phyloP scores from a whole-genome alignment of 2,888 invertebrate genomes.

The Tethea ocularis region DNA sequence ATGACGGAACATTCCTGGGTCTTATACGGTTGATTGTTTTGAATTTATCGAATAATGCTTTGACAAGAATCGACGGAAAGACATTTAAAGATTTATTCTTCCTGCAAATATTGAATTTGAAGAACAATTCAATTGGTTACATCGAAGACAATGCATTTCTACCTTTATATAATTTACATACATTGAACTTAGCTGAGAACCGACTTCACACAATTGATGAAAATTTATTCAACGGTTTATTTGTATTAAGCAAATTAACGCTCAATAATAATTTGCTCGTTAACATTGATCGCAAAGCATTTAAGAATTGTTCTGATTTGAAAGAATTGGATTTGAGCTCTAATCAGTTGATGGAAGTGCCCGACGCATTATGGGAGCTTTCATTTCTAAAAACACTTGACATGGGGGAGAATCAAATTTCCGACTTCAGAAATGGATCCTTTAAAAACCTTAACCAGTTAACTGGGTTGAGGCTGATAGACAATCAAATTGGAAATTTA shows the following conservation, averaged over 20 bases:
- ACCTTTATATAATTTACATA: constrained; percentile 94
- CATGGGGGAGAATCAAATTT: constrained; percentile 95
- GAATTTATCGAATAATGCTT: constrained; percentile 93
- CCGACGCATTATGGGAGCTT: constrained; percentile 91
- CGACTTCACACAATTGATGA: constrained; percentile 91
- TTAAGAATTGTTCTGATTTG: constrained; percentile 93
- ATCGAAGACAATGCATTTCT: constrained; percentile 94
- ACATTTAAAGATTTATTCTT: constrained; percentile 95
- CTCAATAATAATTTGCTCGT: constrained; percentile 93
- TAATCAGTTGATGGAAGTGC: constrained; percentile 91
- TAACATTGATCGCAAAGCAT: constrained; percentile 90
- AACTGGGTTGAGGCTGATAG: constrained; percentile 93
- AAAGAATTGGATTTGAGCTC: constrained; percentile 95
- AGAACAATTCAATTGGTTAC: constrained; percentile 94
- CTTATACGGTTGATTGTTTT: constrained; percentile 92
- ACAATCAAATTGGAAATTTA: constrained; percentile 94
- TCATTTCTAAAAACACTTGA: constrained; percentile 94
- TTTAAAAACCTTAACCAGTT: constrained; percentile 94
- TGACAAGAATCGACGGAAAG: constrained; percentile 91
- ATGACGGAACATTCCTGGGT: constrained; percentile 93
- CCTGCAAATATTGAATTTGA: constrained; percentile 92
- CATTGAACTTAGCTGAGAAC: constrained; percentile 94
- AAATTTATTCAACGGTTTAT: constrained; percentile 92
- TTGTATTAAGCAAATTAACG: constrained; percentile 92
- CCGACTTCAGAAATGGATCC: constrained; percentile 91